phyloP scores from a whole-genome alignment of 2,113 vertebrate species.

The Anguilla rostrata region DNA sequence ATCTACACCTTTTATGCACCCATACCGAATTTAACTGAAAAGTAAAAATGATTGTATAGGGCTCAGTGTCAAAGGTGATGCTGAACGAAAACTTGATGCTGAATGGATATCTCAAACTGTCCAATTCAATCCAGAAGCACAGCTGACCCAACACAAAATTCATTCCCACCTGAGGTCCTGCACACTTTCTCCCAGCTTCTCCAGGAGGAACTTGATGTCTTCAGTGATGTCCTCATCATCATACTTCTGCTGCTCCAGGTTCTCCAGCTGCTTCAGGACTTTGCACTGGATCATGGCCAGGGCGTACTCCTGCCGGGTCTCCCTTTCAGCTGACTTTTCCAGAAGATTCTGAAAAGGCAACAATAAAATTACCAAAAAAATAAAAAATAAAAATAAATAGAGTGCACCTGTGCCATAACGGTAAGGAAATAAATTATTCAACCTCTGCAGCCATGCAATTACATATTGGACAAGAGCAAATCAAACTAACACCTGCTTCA shows the following conservation, averaged over 20 bases:
- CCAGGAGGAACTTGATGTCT: constrained; percentile 95
- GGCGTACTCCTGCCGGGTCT: constrained; percentile 95
- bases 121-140: background rate
- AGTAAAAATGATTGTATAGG: no score
- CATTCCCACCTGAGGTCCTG: constrained; percentile 89
- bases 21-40: no score
- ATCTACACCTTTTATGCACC: no score
- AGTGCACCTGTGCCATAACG: background rate
- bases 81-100: no score
- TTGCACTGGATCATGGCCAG: constrained; percentile 99
- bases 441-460: background rate
- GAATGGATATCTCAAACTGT: no score
- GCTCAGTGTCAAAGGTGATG: no score
- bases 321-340: constrained; percentile 91
- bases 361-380: background rate
- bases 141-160: background rate
- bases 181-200: constrained; percentile 94
- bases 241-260: constrained; percentile 96
- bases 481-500: background rate
- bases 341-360: constrained; percentile 80
- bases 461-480: background rate
- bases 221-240: constrained; percentile 98
- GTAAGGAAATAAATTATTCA: background rate
- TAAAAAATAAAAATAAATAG: background rate
- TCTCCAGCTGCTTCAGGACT: constrained; percentile 96